Evolutionary conservation across 2,113 vertebrate species (phyloP).

Genomic region (Ifrita kowaldi): DNA sequence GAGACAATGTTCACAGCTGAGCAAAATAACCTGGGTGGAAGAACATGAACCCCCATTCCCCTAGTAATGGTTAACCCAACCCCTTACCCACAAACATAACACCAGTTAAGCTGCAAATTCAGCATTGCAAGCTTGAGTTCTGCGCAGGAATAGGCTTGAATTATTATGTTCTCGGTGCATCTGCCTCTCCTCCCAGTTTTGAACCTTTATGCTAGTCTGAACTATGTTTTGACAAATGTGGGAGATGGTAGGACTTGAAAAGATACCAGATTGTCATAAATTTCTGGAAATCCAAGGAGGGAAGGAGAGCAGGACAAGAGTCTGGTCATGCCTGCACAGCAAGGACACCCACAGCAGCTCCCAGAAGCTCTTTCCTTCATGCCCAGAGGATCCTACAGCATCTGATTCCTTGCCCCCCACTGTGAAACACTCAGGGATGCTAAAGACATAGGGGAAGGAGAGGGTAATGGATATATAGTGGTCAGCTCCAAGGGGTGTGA

Average conservation of each 20-base stretch:
- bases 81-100: background rate
- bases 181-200: background rate
- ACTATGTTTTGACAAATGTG: background rate
- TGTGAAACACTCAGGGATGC: background rate
- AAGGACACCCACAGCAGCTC: background rate
- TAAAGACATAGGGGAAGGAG: background rate
- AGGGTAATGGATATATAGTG: background rate
- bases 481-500: background rate
- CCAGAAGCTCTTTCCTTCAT: background rate
- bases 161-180: background rate
- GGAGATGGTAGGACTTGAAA: background rate
- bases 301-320: background rate
- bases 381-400: background rate
- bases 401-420: background rate
- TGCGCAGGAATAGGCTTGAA: background rate
- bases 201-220: background rate
- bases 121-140: slow-evolving; percentile 8
- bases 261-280: background rate
- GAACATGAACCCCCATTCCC: background rate
- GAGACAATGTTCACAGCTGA: background rate
- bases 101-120: slow-evolving; percentile 9
- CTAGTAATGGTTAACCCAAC: slow-evolving; percentile 40
- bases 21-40: background rate
- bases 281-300: background rate
- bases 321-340: background rate